Base-by-base conservation (phyloP, 37 sponge, comb jelly and placozoan genomes). In the Geodia barretti region DNA sequence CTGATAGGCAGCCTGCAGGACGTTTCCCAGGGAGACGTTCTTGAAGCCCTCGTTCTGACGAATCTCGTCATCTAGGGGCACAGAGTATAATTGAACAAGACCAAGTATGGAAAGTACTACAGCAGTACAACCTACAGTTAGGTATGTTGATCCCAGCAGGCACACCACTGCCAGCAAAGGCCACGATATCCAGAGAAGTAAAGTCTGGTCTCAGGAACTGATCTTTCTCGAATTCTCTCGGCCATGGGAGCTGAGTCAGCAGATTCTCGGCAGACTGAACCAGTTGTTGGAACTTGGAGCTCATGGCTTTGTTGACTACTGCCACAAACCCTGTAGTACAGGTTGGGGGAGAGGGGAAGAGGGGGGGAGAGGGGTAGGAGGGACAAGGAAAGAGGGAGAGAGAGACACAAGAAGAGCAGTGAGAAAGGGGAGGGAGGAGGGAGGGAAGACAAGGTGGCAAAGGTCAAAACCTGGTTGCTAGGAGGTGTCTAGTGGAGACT, bases 281-380 rank as follows among this genome's bases (percentile, higher is more conserved):
- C 39, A 96, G 72, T 3, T 81, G n/a, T 36, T 78, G 31, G 38
- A 96, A 96, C 88, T 93, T 94, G 24, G 70, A 66, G 82, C 95
- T 96, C 95, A 88, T 91, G 3, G 66, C 81, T 81, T 96, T 96
- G 84, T 96, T 91, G 25, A 96, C 97, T 64, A 96, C 76, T 0
- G 97, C 97, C 28, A 96, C 97, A 83, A 96, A 96, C 11, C 97
- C 95, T 94, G 74, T n/a, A n/a, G n/a, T n/a, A n/a, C n/a, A n/a
- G n/a, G n/a, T n/a, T n/a, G n/a, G n/a, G n/a, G 8, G 70, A 2
- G 8, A 29, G 8, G 70, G 31, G 36, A 2, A 8, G 70, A 17
- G 34, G 34, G 35, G 8, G 8, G 34, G 70, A 17, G 70, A 28
- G 36, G 70, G 70, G 35, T 4, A 36, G 34, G 31, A 17, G 70